Conservation (phyloP, 2,888 invertebrate genomes). For the Labia minor region DNA sequence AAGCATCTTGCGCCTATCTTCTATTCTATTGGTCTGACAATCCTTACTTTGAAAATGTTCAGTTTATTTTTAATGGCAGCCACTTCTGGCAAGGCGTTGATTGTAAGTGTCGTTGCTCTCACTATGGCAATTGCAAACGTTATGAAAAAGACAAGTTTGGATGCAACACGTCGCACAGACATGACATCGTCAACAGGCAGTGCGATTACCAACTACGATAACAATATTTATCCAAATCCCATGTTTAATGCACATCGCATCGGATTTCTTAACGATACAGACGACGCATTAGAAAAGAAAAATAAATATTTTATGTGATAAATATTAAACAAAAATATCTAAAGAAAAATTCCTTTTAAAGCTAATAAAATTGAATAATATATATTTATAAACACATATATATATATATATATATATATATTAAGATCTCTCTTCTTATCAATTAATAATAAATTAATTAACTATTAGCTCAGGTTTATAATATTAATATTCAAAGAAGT, state of each 20-base stretch:
- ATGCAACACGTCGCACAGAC: constrained; percentile 16
- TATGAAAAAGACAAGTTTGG: constrained; percentile 20
- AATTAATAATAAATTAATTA: too few species aligned
- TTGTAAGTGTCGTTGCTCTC: constrained; percentile 24
- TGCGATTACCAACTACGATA: neutral
- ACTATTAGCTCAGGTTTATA: too few species aligned
- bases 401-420: too few species aligned
- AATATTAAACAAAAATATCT: neutral
- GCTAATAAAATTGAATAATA: too few species aligned
- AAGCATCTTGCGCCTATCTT: neutral
- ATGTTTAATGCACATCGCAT: neutral
- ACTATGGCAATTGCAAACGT: constrained; percentile 21
- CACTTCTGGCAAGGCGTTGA: constrained; percentile 22
- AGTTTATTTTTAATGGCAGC: constrained; percentile 18
- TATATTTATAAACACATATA: too few species aligned
- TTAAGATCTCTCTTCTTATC: too few species aligned
- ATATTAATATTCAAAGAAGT: too few species aligned
- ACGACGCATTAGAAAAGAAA: neutral
- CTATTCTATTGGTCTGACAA: neutral
- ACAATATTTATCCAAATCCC: neutral
- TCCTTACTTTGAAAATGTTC: neutral
- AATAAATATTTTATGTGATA: neutral
- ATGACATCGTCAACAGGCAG: neutral
- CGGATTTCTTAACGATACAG: neutral
- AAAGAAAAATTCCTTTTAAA: too few species aligned